phyloP scores from a whole-genome alignment of 2,888 invertebrate species.

The Cinara cedri region DNA sequence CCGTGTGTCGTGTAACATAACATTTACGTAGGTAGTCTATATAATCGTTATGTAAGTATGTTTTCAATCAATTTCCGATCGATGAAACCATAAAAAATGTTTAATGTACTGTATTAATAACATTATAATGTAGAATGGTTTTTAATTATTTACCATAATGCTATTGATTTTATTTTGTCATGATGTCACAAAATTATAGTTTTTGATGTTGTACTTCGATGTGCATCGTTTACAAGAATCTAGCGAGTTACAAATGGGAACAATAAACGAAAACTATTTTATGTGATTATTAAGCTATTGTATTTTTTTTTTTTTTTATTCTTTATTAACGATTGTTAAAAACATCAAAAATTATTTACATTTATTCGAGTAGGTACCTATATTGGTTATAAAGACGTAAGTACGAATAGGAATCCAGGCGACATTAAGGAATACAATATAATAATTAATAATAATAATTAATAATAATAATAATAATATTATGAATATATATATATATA shows the following conservation, averaged over 20 bases:
- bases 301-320: neutral
- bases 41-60: neutral
- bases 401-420: conserved; percentile 48
- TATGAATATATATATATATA: too few relatives aligned
- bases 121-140: too few relatives aligned
- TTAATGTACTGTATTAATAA: too few relatives aligned
- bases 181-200: neutral
- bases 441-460: too few relatives aligned
- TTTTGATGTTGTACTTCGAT: neutral
- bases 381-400: conserved; percentile 46
- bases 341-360: conserved; percentile 28
- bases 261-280: conserved; percentile 1
- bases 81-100: too few relatives aligned
- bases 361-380: neutral
- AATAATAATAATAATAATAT: conserved; percentile 2
- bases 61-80: neutral
- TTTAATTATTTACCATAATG: neutral
- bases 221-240: neutral
- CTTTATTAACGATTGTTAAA: conserved; percentile 22
- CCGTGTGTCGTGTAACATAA: neutral
- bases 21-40: neutral
- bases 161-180: neutral
- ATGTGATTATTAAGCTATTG: conserved; percentile 42
- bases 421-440: conserved; percentile 57
- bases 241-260: neutral